Evolutionary conservation across 1,140 invertebrate genomes (phyloP).

Genomic region (Leucophenga varia): DNA sequence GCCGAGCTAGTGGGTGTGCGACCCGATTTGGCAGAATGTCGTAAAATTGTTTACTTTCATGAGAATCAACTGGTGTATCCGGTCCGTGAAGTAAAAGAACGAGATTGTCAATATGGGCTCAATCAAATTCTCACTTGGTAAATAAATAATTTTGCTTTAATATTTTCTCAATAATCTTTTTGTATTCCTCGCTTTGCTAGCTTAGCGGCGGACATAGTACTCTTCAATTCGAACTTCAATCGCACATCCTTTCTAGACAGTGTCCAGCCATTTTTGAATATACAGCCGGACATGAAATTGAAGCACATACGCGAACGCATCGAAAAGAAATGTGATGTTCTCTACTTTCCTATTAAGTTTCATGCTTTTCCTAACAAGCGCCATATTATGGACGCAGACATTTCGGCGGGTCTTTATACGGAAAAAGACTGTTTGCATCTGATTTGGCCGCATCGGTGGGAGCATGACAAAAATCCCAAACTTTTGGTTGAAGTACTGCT

Average conservation of each 20-base stretch:
- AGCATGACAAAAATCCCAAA: conserved; percentile 77
- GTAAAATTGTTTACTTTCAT: conserved; percentile 77
- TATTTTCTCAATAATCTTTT: too few relatives aligned
- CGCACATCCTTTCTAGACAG: conserved; percentile 66
- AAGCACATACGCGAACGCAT: conserved; percentile 63
- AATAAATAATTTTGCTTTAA: too few relatives aligned
- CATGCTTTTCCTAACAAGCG: conserved; percentile 38
- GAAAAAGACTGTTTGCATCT: conserved; percentile 61
- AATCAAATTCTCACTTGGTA: conserved; percentile 76
- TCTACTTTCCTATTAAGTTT: conserved; percentile 69
- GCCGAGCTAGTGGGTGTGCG: conserved; percentile 70
- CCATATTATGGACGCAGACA: conserved; percentile 18
- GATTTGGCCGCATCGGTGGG: conserved; percentile 80
- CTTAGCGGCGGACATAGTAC: conserved; percentile 68
- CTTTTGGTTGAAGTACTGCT: conserved; percentile 64
- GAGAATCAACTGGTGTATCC: conserved; percentile 80
- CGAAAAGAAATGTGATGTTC: conserved; percentile 64
- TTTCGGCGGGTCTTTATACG: conserved; percentile 1
- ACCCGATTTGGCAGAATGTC: conserved; percentile 62
- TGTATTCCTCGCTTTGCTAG: conserved; percentile 59
- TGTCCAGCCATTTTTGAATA: conserved; percentile 66
- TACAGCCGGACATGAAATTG: conserved; percentile 66
- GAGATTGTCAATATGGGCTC: conserved; percentile 78
- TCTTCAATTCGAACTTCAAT: conserved; percentile 77
- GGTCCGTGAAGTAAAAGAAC: conserved; percentile 64